Conservation (phyloP, 2,113 vertebrate species). For the Engraulis encrasicolus region DNA sequence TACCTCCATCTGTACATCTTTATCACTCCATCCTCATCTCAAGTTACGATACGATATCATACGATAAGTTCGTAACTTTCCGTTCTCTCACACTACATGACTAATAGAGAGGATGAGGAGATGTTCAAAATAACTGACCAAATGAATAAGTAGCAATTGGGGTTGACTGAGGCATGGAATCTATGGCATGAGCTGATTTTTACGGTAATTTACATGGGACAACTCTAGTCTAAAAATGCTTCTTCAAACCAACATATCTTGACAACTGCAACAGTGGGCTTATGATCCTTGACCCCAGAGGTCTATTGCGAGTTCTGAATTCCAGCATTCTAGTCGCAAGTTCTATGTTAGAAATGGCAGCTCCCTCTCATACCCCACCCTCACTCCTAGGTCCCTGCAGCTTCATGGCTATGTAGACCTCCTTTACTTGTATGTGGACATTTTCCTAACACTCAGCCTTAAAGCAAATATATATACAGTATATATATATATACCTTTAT, state of each 20-base stretch:
- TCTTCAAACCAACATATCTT: neutral
- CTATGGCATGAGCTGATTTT: neutral
- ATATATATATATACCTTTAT: too few species aligned
- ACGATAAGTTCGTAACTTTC: too few species aligned
- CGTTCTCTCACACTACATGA: too few species aligned
- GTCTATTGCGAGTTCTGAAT: conserved; percentile 21
- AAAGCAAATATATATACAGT: too few species aligned
- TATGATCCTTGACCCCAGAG: neutral
- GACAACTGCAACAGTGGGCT: neutral
- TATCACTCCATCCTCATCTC: too few species aligned
- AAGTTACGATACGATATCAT: too few species aligned
- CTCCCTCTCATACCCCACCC: neutral
- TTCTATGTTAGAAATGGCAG: neutral
- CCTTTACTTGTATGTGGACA: too few species aligned
- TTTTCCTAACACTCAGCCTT: too few species aligned
- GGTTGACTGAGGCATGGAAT: neutral
- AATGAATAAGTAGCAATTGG: too few species aligned
- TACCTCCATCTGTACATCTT: too few species aligned
- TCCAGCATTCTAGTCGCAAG: neutral
- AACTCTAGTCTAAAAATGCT: neutral
- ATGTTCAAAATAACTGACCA: too few species aligned
- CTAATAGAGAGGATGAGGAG: too few species aligned
- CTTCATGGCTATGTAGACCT: neutral
- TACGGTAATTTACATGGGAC: neutral
- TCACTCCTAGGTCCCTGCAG: neutral